These are phyloP conservation scores for Numenius phaeopus DNA, from an alignment of 2,797 vertebrate species.

Conservation along the genomic window DNA sequence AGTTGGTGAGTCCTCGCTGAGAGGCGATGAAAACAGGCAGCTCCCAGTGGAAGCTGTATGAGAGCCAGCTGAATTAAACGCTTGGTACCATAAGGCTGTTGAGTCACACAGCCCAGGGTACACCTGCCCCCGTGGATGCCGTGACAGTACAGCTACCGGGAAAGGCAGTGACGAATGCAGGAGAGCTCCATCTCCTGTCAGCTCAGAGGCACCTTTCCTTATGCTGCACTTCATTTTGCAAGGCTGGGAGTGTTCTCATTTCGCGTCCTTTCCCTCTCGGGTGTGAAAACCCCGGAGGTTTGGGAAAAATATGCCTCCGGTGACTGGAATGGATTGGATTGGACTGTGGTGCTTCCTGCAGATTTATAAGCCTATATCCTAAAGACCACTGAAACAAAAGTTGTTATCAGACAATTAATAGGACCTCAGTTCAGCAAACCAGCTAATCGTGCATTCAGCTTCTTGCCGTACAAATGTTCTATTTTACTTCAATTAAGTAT, in stretches of 20 bases:
- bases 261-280: background rate
- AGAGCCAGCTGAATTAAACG: background rate
- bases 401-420: background rate
- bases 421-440: background rate
- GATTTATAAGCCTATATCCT: background rate
- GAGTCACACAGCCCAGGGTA: background rate
- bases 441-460: background rate
- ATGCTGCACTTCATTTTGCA: background rate
- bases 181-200: background rate
- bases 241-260: background rate
- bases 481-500: constrained; percentile 14
- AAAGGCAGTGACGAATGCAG: background rate
- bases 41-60: background rate
- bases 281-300: background rate
- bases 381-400: background rate
- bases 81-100: background rate
- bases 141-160: background rate
- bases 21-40: background rate
- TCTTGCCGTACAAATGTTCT: background rate
- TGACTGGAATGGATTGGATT: background rate
- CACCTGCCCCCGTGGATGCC: background rate
- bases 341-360: background rate
- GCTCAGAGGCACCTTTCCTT: background rate
- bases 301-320: background rate
- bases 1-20: background rate